Percentiles rank a stretch among this genome's conserved stretches.
Conservation (phyloP, 2,113 vertebrate genomes). For the Myotis yumanensis region DNA sequence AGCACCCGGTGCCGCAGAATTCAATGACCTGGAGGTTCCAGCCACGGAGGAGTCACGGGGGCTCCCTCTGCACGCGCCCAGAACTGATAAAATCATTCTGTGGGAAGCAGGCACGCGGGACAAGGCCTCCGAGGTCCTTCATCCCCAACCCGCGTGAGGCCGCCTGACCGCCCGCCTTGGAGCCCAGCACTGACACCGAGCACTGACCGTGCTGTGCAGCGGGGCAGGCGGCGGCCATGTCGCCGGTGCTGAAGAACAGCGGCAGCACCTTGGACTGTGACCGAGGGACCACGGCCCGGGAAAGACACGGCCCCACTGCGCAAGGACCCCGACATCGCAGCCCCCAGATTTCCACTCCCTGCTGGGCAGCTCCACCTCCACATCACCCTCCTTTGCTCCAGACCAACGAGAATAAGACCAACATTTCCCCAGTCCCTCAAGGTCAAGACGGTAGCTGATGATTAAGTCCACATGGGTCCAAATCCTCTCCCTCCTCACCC, state of each 20-base stretch:
- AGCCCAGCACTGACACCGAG: not conserved
- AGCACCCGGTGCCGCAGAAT: not conserved
- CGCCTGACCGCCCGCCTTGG: not conserved
- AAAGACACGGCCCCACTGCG: not conserved
- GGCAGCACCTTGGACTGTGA: not conserved
- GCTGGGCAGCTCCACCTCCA: not conserved
- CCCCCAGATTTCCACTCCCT: not conserved
- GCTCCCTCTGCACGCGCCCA: not conserved
- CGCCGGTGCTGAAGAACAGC: not conserved
- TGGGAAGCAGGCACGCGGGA: not conserved
- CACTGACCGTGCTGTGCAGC: not conserved
- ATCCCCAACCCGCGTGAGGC: not conserved
- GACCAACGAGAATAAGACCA: not conserved
- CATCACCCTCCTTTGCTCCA: not conserved
- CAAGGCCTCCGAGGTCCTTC: constrained; percentile 30
- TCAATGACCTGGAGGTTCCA: not conserved
- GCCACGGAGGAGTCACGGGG: not conserved
- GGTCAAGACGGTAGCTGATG: not conserved
- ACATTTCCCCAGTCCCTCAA: not conserved
- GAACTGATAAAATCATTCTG: not conserved
- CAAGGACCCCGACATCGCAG: not conserved
- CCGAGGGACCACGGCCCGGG: accelerated
- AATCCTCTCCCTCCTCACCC: not conserved
- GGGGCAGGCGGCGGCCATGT: not conserved
- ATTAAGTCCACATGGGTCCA: not conserved